Evolutionary conservation across 2,797 vertebrate species (phyloP).

Genomic region (Argentina silus): DNA sequence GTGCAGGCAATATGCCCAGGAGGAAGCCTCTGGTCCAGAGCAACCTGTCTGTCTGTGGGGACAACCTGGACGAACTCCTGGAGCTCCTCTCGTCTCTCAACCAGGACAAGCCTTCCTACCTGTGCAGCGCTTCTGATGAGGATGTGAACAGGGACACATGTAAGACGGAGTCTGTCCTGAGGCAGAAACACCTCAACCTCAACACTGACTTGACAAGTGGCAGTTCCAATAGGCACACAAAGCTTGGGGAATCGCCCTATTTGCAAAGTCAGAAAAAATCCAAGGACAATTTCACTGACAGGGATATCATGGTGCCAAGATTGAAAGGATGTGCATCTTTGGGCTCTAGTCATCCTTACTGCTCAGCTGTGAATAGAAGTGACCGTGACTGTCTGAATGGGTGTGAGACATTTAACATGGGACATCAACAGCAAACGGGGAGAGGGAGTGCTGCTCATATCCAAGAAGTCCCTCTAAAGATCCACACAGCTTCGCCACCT

Average conservation of each 20-base stretch:
- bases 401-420: neutral
- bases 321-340: neutral
- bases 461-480: neutral
- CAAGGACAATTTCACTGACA: neutral
- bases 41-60: neutral
- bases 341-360: neutral
- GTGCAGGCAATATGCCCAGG: neutral
- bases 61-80: conserved; percentile 19
- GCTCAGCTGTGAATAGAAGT: neutral
- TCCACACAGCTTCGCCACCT: neutral
- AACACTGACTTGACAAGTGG: neutral
- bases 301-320: neutral
- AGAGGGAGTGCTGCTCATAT: neutral
- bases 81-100: conserved; percentile 19
- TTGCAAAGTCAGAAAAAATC: neutral
- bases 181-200: conserved; percentile 8
- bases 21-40: neutral
- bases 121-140: neutral
- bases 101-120: conserved; percentile 6
- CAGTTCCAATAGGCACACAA: neutral
- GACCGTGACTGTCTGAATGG: neutral
- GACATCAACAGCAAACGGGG: neutral
- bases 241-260: neutral
- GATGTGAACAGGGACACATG: neutral
- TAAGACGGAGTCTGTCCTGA: conserved; percentile 15